A percentile compares a stretch with the other conserved stretches of the same genome.
These are phyloP conservation scores for Thinocorus orbignyianus DNA, from an alignment of 2,113 vertebrate species.

Conservation along the genomic window DNA sequence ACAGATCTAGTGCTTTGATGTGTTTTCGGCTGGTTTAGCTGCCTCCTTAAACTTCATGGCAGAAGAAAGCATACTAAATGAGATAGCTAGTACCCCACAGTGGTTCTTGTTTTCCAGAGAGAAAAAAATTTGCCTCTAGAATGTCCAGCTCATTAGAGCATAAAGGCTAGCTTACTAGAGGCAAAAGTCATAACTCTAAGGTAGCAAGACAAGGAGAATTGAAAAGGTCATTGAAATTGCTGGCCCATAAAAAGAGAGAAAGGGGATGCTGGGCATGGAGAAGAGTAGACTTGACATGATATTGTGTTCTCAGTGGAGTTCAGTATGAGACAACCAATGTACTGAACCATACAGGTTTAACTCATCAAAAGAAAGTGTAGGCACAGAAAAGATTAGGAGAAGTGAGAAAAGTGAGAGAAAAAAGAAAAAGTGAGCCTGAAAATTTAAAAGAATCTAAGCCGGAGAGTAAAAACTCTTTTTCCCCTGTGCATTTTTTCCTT, in stretches of 20 bases:
- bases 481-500: not conserved
- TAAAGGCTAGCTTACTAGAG: not conserved
- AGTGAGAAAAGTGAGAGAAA: not conserved
- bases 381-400: not conserved
- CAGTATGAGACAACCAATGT: not conserved
- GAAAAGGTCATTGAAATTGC: constrained; percentile 12
- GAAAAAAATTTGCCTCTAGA: not conserved
- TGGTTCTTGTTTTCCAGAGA: not conserved
- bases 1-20: not conserved
- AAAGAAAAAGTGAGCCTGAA: not conserved
- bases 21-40: not conserved
- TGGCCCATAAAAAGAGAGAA: not conserved
- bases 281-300: not conserved
- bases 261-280: not conserved
- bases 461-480: not conserved
- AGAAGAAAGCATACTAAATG: not conserved
- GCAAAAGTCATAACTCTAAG: not conserved
- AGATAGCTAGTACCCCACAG: not conserved
- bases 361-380: not conserved
- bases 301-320: not conserved
- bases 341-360: not conserved
- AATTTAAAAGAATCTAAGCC: not conserved
- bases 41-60: not conserved
- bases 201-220: not conserved
- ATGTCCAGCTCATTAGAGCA: not conserved